These are phyloP conservation scores for Phymatocera aterrima DNA, from an alignment of 2,888 invertebrate species.

Conservation along the genomic window DNA sequence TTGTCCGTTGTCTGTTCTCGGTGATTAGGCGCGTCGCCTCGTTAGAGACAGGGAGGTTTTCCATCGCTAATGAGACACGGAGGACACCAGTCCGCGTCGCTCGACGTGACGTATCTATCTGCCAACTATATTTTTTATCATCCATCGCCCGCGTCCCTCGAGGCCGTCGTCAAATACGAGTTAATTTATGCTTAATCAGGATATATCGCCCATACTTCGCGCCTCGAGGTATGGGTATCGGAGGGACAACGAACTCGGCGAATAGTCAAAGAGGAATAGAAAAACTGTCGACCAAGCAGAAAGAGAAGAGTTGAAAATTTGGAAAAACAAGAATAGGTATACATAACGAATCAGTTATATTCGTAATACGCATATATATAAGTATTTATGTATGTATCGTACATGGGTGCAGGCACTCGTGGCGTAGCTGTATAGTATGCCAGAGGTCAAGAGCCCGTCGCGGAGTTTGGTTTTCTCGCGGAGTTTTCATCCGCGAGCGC, in stretches of 20 bases:
- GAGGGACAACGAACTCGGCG: no score
- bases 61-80: constrained; percentile 64
- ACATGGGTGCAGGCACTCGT: no score
- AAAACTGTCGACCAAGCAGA: no score
- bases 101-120: constrained; percentile 44
- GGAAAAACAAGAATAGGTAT: no score
- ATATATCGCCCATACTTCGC: no score
- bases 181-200: background rate
- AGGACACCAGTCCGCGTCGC: constrained; percentile 7
- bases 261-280: no score
- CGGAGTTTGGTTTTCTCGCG: background rate
- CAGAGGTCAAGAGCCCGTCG: constrained; percentile 30
- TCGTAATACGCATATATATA: no score
- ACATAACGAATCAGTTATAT: no score
- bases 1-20: constrained; percentile 54
- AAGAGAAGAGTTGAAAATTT: no score
- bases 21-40: constrained; percentile 68
- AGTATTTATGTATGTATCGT: no score
- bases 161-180: background rate
- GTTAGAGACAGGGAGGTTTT: constrained; percentile 65
- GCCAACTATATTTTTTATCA: background rate
- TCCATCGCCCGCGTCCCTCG: background rate
- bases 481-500: background rate
- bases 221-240: no score
- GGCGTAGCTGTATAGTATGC: background rate